Conservation (phyloP, 1,140 invertebrate species). For the Euwallacea fornicatus region DNA sequence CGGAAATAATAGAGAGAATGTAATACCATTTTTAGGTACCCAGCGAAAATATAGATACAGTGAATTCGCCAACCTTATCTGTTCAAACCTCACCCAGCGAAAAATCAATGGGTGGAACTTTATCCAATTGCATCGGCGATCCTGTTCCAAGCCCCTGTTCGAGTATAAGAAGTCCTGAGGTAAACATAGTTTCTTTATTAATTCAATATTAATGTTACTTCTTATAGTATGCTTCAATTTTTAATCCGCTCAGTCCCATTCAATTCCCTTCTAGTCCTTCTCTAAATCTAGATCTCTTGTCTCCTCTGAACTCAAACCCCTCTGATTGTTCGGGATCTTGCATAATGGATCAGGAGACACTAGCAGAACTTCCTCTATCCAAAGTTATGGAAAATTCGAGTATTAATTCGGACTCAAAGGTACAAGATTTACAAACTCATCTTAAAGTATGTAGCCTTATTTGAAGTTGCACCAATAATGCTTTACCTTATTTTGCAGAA, state of each 20-base stretch:
- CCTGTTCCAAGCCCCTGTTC: not conserved
- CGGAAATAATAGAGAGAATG: not conserved
- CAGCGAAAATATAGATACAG: conserved; percentile 22
- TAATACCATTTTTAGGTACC: conserved; percentile 6
- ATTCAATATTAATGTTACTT: no score
- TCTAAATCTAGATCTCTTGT: conserved; percentile 10
- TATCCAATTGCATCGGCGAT: not conserved
- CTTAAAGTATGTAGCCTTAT: no score
- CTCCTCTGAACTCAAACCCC: not conserved
- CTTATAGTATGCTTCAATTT: not conserved
- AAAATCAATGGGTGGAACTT: not conserved
- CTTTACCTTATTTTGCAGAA: no score
- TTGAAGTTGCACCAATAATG: no score
- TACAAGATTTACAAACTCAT: no score
- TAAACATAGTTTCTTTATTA: no score
- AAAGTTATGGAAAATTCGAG: no score
- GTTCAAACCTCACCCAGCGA: not conserved
- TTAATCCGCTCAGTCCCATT: conserved; percentile 1
- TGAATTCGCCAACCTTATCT: not conserved
- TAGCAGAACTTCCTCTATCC: no score
- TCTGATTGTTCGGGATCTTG: not conserved
- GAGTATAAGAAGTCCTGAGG: no score
- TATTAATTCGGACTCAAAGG: no score
- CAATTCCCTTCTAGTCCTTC: not conserved
- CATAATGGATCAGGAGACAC: no score